Evolutionary conservation across 1,140 invertebrate genomes (phyloP).

Genomic region (Drosophila pectinifera): DNA sequence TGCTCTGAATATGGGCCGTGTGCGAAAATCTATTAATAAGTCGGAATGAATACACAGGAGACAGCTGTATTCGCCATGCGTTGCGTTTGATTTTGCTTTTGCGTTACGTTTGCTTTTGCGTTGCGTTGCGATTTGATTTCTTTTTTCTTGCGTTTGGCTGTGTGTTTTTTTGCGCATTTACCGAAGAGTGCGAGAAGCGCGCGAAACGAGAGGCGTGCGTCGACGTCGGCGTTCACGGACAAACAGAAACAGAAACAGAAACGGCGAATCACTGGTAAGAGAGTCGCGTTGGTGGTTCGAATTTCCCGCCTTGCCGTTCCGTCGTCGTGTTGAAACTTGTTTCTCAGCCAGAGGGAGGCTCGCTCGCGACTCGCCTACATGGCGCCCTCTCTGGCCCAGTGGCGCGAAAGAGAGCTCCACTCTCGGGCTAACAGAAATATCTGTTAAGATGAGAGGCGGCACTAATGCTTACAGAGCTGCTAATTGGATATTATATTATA

Average conservation of each 20-base stretch:
- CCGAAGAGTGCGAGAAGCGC: conserved; percentile 60
- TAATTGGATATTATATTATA: no score
- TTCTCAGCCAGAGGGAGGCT: conserved; percentile 4
- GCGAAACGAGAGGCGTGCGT: conserved; percentile 72
- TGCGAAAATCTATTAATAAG: conserved; percentile 45
- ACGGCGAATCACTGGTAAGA: conserved; percentile 6
- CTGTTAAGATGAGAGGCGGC: neutral
- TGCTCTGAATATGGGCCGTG: conserved; percentile 36
- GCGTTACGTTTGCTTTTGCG: conserved; percentile 6
- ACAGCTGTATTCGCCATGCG: conserved; percentile 29
- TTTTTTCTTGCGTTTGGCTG: conserved; percentile 20
- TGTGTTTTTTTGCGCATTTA: conserved; percentile 51
- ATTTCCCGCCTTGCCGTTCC: conserved; percentile 6
- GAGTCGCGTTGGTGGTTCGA: conserved; percentile 10
- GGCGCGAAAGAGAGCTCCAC: neutral
- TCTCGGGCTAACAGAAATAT: neutral
- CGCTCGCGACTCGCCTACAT: neutral
- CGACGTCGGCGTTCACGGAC: conserved; percentile 70
- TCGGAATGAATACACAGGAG: conserved; percentile 24
- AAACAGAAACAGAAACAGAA: conserved; percentile 14
- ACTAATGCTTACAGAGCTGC: neutral
- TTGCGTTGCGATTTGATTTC: conserved; percentile 23
- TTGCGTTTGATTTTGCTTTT: conserved; percentile 5
- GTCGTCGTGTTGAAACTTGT: conserved; percentile 11
- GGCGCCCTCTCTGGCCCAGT: neutral